Base-by-base conservation (phyloP, 2,113 vertebrate species). In the Anas platyrhynchos region DNA sequence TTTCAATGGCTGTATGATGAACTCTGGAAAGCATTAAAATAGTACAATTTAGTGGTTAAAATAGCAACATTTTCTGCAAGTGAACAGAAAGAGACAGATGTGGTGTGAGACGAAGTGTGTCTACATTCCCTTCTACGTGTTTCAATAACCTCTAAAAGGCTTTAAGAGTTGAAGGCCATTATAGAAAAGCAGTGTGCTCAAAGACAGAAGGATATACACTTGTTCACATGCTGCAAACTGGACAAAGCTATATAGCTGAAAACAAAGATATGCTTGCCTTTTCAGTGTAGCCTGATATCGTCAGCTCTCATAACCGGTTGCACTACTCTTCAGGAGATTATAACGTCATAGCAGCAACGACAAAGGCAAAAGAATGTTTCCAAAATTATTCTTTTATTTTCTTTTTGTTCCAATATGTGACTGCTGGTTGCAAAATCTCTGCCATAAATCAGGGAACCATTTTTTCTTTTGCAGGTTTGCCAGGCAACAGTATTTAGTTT, bases 321-420 rank as follows among this genome's bases (percentile, higher is more conserved):
- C 4, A 29, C 75, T 50, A 0, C 96, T 73, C 83, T 44, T 15
- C 90, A 29, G 89, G 86, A 95, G 89, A 13, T 46, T 9, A 9
- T 34, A 71, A 41, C 14, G 4, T 32, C 94, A 81, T 48, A 96
- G 93, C 77, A 83, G 97, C 96, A 97, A 97, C 93, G 3, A 94
- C 97, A 97, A 97, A 97, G 97, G 97, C 97, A 97, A 97, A 97
- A 97, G 96, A 96, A 97, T 96, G 93, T 81, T 86, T 66, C 86
- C 61, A 50, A 93, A 94, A 82, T 71, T 93, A 82, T 95, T 97
- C 36, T 96, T 97, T 96, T 94, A 32, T 74, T 94, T 96, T 88
- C 90, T 94, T 94, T 97, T 85, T 9, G 95, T 97, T 97, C 93
- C 46, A 86, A 44, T 16, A 89, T 85, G 93, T 83, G 94, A 93